Percentiles rank a stretch among this genome's conserved stretches.
phyloP scores from a whole-genome alignment of 1,140 invertebrate genomes.

The Melipona quadrifasciata region DNA sequence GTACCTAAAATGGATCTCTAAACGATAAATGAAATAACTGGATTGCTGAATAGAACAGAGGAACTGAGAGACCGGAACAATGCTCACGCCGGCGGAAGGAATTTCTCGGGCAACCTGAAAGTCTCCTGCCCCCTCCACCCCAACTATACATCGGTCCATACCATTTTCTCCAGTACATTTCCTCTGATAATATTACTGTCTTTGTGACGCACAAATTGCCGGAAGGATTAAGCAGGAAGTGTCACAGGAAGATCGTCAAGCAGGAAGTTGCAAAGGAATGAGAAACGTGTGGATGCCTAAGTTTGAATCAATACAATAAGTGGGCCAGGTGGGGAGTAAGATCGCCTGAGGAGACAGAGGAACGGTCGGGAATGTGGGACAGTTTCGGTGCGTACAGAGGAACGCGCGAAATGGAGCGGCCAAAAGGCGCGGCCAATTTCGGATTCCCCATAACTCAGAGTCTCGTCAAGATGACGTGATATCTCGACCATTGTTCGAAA shows the following conservation, averaged over 20 bases:
- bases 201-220: constrained; percentile 14
- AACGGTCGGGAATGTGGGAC: constrained; percentile 66
- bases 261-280: constrained; percentile 51
- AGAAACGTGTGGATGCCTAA: constrained; percentile 66
- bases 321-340: constrained; percentile 77
- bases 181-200: neutral
- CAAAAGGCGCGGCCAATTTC: constrained; percentile 74
- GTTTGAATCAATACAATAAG: constrained; percentile 81
- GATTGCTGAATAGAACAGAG: neutral
- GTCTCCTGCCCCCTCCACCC: neutral
- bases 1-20: neutral
- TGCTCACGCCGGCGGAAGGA: neutral
- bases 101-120: neutral
- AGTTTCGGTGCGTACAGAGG: constrained; percentile 59
- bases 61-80: neutral
- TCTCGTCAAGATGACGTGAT: neutral
- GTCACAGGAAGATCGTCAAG: constrained; percentile 30
- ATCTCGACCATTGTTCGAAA: neutral
- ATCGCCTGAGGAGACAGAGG: constrained; percentile 69
- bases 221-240: constrained; percentile 20
- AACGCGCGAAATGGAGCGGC: constrained; percentile 69
- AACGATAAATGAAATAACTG: neutral
- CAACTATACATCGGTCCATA: neutral
- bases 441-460: constrained; percentile 43
- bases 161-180: constrained; percentile 23